Base-by-base conservation (phyloP, 2,888 invertebrate species). In the Synanthedon myopaeformis region DNA sequence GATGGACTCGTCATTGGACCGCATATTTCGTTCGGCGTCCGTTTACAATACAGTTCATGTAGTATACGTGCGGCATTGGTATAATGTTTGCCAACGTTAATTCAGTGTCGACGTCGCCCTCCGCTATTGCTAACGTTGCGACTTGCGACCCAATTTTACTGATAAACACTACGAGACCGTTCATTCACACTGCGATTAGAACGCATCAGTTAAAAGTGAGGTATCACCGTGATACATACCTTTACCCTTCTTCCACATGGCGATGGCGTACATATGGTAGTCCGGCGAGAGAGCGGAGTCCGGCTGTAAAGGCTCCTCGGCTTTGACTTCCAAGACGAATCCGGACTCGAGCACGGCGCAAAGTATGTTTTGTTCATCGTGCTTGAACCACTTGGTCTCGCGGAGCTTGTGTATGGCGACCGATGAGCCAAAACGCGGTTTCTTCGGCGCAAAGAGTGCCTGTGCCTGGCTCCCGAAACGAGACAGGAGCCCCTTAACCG, bases 381-480 rank as follows among this genome's bases (percentile, higher is more conserved):
- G 90, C 62, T 89, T 89, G 72, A 93, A 92, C 93, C 93, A 93
- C 87, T 93, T 93, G 58, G 92, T 91, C 73, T 92, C 92, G 59
- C 92, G 87, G 61, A 92, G 82, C 70, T 92, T 92, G 72, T 92
- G 92, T 58, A 92, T 92, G 52, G 92, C 91, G 45, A 92, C 91
- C 52, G 91, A 91, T 58, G 91, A 91, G 57, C 90, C 90, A 74
- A 90, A 90, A 58, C 88, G 76, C 59, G 82, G 83, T 65, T 88
- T 88, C 66, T 88, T 88, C 53, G 83, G 85, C 66, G 84, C 88
- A 73, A 84, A 89, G 59, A 88, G 69, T 60, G 88, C 88, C 69
- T 88, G 88, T 57, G 88, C 88, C 75, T 88, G 88, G 65, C 88
- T 88, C 67, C 88, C 88, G 69, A 88, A 88, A 51, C 88, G 83